Evolutionary conservation across 2,888 invertebrate genomes (phyloP).

Genomic region (Prionchulus punctatus): DNA sequence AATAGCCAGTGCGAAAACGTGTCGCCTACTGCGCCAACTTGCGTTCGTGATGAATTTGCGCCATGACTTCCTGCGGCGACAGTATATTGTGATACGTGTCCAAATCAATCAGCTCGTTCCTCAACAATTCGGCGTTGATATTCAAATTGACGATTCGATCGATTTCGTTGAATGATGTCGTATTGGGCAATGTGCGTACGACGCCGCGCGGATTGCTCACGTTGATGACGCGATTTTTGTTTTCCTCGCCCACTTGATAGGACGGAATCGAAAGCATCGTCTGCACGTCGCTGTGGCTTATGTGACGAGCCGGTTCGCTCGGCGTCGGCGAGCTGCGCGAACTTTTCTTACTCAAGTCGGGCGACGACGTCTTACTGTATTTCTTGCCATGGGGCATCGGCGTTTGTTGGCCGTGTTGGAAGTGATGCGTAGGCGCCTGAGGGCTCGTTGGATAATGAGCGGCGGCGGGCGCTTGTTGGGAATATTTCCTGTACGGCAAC

Average conservation of each 20-base stretch:
- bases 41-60: background rate
- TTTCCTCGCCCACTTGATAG: background rate
- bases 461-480: too few relatives aligned
- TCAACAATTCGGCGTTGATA: background rate
- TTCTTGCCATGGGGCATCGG: too few relatives aligned
- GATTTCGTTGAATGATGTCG: background rate
- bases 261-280: background rate
- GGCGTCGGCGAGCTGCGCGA: too few relatives aligned
- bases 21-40: too few relatives aligned
- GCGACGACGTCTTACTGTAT: too few relatives aligned
- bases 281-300: background rate
- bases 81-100: background rate
- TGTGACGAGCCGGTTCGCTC: too few relatives aligned
- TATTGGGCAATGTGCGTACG: background rate
- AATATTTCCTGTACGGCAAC: too few relatives aligned
- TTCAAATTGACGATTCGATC: background rate
- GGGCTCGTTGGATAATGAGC: too few relatives aligned
- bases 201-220: background rate
- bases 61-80: background rate
- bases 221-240: background rate
- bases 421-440: too few relatives aligned
- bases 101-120: background rate
- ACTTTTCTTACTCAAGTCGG: too few relatives aligned
- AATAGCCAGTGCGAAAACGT: too few relatives aligned
- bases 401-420: too few relatives aligned